phyloP scores from a whole-genome alignment of 2,888 invertebrate genomes.

The Sphaerophoria rueppellii region DNA sequence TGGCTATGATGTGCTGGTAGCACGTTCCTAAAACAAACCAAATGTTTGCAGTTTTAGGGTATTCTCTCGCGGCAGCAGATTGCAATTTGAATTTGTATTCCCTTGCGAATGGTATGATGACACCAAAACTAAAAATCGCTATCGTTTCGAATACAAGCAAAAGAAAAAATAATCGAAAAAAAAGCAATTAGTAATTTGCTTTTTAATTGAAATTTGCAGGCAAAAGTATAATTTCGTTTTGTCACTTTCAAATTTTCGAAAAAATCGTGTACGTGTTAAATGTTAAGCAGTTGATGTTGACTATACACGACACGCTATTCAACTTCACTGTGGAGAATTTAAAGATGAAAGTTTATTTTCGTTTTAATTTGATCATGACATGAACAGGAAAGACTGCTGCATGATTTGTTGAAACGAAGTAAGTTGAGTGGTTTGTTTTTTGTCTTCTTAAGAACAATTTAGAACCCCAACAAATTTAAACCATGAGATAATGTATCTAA shows the following conservation, averaged over 20 bases:
- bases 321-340: constrained; percentile 3
- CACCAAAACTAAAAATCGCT: not conserved
- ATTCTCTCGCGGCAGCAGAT: constrained; percentile 11
- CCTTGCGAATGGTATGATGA: not conserved
- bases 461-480: too few species aligned
- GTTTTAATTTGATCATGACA: constrained; percentile 50
- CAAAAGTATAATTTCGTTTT: constrained; percentile 34
- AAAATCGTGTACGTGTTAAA: not conserved
- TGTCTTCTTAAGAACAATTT: not conserved
- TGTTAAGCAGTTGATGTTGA: constrained; percentile 23
- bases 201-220: constrained; percentile 53
- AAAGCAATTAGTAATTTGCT: constrained; percentile 54
- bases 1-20: not conserved
- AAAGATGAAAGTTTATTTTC: constrained; percentile 28
- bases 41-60: constrained; percentile 17
- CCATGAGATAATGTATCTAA: too few species aligned
- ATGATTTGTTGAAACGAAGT: not conserved
- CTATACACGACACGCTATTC: constrained; percentile 59
- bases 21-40: constrained; percentile 14
- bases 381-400: constrained; percentile 16
- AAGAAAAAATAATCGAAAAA: constrained; percentile 17
- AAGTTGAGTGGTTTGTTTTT: not conserved
- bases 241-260: constrained; percentile 37
- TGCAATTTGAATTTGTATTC: constrained; percentile 6
- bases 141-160: not conserved